phyloP scores from a whole-genome alignment of 2,888 invertebrate species.

The Rhagonycha fulva region DNA sequence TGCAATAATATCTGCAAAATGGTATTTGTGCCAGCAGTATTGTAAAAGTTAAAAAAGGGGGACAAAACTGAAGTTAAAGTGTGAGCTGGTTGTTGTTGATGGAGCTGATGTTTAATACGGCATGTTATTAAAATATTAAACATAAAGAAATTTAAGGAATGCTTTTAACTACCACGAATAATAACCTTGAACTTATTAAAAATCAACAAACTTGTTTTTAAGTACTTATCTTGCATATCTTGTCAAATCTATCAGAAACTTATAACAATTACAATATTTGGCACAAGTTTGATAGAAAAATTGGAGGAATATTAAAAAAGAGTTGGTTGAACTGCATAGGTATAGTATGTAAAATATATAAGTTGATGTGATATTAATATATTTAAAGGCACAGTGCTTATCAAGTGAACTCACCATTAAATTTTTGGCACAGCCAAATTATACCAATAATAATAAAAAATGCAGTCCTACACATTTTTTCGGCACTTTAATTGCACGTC shows the following conservation, averaged over 20 bases:
- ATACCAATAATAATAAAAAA: slow-evolving; percentile 44
- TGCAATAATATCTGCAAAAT: not conserved
- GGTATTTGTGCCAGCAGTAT: not conserved
- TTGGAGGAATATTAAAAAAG: not conserved
- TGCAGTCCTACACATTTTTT: slow-evolving; percentile 44
- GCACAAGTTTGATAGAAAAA: not conserved
- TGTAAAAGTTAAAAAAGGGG: not conserved
- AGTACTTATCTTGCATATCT: not conserved
- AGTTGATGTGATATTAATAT: not conserved
- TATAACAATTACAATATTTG: not conserved
- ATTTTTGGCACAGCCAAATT: slow-evolving; percentile 47
- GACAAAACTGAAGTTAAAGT: not conserved
- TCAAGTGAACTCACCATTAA: slow-evolving; percentile 42
- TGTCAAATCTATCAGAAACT: not conserved
- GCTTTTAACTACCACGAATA: slow-evolving; percentile 1
- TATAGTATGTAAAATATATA: not conserved
- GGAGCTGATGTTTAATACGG: not conserved
- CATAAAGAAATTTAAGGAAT: not conserved
- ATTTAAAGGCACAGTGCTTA: not conserved
- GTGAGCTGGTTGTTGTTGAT: not conserved
- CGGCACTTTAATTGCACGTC: slow-evolving; percentile 31
- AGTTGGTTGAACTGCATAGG: not conserved
- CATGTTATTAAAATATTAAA: not conserved
- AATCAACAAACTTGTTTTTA: slow-evolving; percentile 2
- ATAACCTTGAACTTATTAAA: slow-evolving; percentile 23